Evolutionary conservation across 2,113 vertebrate species (phyloP).

Genomic region (Tympanuchus pallidicinctus): DNA sequence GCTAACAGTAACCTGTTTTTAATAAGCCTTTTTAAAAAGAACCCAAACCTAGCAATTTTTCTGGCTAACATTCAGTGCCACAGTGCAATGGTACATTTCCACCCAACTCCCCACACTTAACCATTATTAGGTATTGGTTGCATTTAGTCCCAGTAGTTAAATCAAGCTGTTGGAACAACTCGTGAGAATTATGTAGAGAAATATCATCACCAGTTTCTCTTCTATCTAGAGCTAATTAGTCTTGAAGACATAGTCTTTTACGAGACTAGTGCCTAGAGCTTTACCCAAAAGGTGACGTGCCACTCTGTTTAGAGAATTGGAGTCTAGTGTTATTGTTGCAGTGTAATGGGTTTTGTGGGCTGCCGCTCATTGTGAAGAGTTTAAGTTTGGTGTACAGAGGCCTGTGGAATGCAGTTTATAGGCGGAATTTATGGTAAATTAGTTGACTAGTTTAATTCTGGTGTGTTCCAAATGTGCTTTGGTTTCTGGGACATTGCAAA

Average conservation of each 20-base stretch:
- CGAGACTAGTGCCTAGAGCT: neutral
- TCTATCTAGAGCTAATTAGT: neutral
- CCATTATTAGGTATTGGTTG: neutral
- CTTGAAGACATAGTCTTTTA: neutral
- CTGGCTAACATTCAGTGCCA: neutral
- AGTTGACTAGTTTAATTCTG: constrained; percentile 21
- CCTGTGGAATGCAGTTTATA: neutral
- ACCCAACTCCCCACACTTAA: neutral
- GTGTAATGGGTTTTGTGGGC: neutral
- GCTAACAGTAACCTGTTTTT: neutral
- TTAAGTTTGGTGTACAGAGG: rapidly evolving
- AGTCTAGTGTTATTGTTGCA: neutral
- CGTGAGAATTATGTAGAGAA: neutral
- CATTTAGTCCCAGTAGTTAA: neutral
- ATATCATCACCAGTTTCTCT: neutral
- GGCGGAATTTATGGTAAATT: neutral
- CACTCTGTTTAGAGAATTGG: neutral
- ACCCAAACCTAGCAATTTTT: neutral
- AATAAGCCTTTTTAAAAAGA: neutral
- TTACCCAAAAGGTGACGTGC: neutral
- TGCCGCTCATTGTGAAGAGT: neutral
- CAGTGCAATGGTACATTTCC: neutral
- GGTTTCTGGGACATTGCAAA: neutral
- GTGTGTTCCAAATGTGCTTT: neutral
- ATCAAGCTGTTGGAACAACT: constrained; percentile 7